phyloP scores from a whole-genome alignment of 2,888 invertebrate genomes.

The Gisinianus flammeolus region DNA sequence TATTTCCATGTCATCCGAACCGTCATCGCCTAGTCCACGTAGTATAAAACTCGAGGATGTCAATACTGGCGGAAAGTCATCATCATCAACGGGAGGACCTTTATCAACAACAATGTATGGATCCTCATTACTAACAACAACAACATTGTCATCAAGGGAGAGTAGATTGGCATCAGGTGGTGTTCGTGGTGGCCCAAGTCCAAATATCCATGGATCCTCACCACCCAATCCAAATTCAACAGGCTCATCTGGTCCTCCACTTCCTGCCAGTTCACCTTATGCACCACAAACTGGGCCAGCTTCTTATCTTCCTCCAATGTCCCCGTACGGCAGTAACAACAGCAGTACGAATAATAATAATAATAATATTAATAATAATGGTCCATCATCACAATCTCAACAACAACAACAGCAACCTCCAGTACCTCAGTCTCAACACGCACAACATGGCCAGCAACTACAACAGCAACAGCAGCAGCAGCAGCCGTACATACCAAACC shows the following conservation, averaged over 20 bases:
- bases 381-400: conserved; percentile 21
- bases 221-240: not conserved
- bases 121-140: conserved; percentile 3
- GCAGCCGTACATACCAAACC: conserved; percentile 6
- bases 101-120: conserved; percentile 15
- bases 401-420: conserved; percentile 20
- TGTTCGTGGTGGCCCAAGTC: not conserved
- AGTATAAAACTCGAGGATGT: conserved; percentile 27
- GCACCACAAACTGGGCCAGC: not conserved
- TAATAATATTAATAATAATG: conserved; percentile 13
- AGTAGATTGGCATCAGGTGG: not conserved
- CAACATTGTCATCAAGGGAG: not conserved
- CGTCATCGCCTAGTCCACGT: conserved; percentile 41
- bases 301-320: not conserved
- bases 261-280: not conserved
- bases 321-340: not conserved
- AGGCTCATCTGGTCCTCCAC: not conserved
- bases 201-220: not conserved
- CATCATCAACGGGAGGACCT: conserved; percentile 37
- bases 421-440: not conserved
- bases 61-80: conserved; percentile 36
- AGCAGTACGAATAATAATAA: conserved; percentile 9
- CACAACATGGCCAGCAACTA: not conserved
- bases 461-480: conserved; percentile 22
- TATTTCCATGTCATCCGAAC: conserved; percentile 50